A percentile compares a stretch with the other conserved stretches of the same genome.
phyloP scores from a whole-genome alignment of 2,113 vertebrate genomes.

The Rhipidura dahli region DNA sequence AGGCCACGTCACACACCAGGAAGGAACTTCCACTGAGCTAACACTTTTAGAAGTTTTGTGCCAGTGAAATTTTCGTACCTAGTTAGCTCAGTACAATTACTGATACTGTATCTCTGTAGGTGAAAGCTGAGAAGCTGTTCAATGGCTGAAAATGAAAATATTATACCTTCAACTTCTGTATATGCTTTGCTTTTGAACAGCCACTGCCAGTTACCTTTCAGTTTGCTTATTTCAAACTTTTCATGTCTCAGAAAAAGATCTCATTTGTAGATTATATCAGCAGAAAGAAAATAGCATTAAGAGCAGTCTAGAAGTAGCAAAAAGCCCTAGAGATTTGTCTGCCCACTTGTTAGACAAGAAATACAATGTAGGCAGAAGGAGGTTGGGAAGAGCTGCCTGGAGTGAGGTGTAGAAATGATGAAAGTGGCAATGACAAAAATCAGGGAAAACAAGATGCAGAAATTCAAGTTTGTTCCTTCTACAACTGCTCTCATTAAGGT shows the following conservation, averaged over 20 bases:
- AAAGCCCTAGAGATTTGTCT: neutral
- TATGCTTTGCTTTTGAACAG: neutral
- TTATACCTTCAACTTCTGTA: neutral
- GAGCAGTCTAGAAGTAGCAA: neutral
- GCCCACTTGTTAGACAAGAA: neutral
- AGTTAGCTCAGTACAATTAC: neutral
- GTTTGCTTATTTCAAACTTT: neutral
- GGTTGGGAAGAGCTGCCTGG: neutral
- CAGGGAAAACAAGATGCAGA: neutral
- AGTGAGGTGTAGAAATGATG: neutral
- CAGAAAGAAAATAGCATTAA: neutral
- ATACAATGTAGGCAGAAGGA: neutral
- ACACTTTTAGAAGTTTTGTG: neutral
- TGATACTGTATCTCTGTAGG: neutral
- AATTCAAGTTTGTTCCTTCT: neutral
- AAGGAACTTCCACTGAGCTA: neutral
- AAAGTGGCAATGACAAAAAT: neutral
- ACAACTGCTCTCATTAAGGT: neutral
- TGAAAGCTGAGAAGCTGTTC: neutral
- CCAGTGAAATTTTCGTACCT: neutral
- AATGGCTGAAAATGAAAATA: neutral
- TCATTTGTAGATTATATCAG: neutral
- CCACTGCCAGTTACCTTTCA: neutral
- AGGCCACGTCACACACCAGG: neutral
- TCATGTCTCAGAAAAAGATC: neutral